Base-by-base conservation (phyloP, 2,888 invertebrate species). In the Abrostola triplasia region DNA sequence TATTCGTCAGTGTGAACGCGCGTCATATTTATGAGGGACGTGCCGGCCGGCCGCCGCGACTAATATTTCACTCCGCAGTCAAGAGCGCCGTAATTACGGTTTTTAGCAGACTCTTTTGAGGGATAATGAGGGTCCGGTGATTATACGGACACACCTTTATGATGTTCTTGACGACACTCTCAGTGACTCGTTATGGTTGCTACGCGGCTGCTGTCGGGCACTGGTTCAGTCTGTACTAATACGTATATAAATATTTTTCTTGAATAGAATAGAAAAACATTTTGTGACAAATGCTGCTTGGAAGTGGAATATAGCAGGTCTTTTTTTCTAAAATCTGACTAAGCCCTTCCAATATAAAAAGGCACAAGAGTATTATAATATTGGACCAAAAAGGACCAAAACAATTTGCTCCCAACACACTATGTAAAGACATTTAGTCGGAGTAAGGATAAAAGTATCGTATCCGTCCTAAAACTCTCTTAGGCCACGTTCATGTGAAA, bases 21-120 rank as follows among this genome's bases (percentile, higher is more conserved):
- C 42, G 62, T 40, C 44, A 64, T 60, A 64, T 64, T 60, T 54
- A 55, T 50, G 47, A 60, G 44, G 24, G 57, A 48, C 70, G 60
- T 55, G 53, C 37, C 52, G 12, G 44, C 6, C 47, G 36, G 7
- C 38, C 48, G 35, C 55, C 51, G 48, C 57, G 41, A 44, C 41
- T 55, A 48, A 70, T 65, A 70, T 65, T 70, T 55, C 51, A 53
- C 40, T 52, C 40, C 47, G 40, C 48, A 47, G 37, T 36, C 49
- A 36, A 37, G 59, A 44, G 37, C 56, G 35, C 13, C 55, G 44
- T 56, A 69, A 69, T 64, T 69, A 59, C 59, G 41, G 44, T 53
- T 56, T 64, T 64, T n/a, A 53, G 36, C 44, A 41, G 52, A 49
- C 40, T 59, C 42, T 37, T 59, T 49, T 35, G 40, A 41, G 13